Base-by-base conservation (phyloP, 2,113 vertebrate species). In the Ploceus nigricollis region DNA sequence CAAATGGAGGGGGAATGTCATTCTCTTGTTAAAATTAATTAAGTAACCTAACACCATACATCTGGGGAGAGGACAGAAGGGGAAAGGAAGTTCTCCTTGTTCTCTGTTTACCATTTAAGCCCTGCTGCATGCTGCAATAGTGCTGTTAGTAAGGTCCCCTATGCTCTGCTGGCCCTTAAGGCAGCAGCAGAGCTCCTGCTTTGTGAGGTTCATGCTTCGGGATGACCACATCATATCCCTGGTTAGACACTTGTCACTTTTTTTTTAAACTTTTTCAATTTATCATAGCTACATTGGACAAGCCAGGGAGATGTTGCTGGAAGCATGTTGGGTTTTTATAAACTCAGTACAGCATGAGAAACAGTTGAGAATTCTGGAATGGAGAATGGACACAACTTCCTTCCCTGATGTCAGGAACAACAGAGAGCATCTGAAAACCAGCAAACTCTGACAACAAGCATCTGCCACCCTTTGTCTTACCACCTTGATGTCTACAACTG, bases 11-110 rank as follows among this genome's bases (percentile, higher is more conserved):
- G 77, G 65, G 93, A 95, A 96, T 96, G 94, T 93, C 86, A 93
- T 95, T 96, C 94, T 80, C 90, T 94, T 96, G 96, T 96, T 97
- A 97, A 97, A 97, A 96, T 96, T 96, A 96, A 97, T 96, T 97
- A 97, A 96, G 96, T 97, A 97, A 97, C 92, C 86, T 84, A 96
- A 97, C 96, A 96, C 96, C 37, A 0, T 96, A 92, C 95, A 95
- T 97, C 93, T 96, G 96, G 96, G 91, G 64, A 95, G 82, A 96
- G 90, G 90, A 96, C 79, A 93, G 88, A 73, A 92, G 56, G 68
- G 75, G 72, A 94, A 93, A 90, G 94, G 93, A 96, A 97, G 92
- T 94, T 92, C 92, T 92, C 68, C 96, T 95, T 92, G 88, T 92
- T 96, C 96, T 75, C 92, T 93, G 40, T 90, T 96, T 95, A 76